Evolutionary conservation across 1,140 invertebrate species (phyloP).

Genomic region (Doryteuthis pealeii): DNA sequence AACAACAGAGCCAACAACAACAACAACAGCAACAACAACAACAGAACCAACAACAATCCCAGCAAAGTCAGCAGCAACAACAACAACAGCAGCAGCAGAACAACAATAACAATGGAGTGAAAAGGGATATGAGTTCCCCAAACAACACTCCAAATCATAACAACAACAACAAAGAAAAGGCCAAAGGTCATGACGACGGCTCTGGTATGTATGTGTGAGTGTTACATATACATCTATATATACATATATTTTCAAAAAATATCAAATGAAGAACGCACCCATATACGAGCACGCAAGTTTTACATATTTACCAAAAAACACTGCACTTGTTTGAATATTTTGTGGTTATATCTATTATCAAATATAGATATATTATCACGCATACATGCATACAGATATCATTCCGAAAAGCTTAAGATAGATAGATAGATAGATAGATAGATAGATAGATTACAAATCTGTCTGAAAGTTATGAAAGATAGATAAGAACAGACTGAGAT

Average conservation of each 20-base stretch:
- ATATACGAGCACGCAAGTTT: no score
- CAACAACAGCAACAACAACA: constrained; percentile 11
- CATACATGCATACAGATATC: not conserved
- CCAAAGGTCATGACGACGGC: constrained; percentile 3
- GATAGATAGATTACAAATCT: no score
- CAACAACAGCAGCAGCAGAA: constrained; percentile 15
- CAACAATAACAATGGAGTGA: constrained; percentile 8
- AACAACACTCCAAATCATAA: not conserved
- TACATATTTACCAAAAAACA: no score
- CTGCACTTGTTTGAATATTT: no score
- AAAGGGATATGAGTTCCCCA: constrained; percentile 10
- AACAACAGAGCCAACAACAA: constrained; percentile 17
- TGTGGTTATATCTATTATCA: no score
- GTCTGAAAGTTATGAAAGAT: no score
- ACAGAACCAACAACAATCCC: constrained; percentile 13
- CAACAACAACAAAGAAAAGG: constrained; percentile 8
- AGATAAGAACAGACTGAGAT: no score
- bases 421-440: no score
- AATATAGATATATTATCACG: not conserved
- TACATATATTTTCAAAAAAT: no score
- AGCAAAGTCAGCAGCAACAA: constrained; percentile 20
- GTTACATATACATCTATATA: not conserved
- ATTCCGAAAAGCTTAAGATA: no score
- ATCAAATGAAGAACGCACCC: no score
- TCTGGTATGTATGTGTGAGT: not conserved